These are phyloP conservation scores for Hylaea fasciaria DNA, from an alignment of 2,888 invertebrate genomes.

Conservation along the genomic window DNA sequence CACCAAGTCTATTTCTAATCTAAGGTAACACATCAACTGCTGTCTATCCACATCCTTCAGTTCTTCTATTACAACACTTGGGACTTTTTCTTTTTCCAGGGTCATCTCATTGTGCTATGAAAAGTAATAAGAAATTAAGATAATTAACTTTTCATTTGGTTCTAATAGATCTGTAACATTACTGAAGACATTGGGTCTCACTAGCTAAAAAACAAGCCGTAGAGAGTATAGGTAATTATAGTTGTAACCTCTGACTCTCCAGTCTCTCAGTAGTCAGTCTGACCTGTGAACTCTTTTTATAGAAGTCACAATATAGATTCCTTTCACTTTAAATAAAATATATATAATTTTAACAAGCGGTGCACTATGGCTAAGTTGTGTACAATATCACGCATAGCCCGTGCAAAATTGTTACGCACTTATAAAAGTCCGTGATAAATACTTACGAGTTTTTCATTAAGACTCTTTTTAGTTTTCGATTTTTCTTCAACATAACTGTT, in stretches of 20 bases:
- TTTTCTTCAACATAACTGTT: slow-evolving; percentile 49
- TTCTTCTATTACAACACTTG: slow-evolving; percentile 7
- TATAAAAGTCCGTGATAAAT: background rate
- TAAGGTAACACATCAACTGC: slow-evolving; percentile 64
- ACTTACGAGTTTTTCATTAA: slow-evolving; percentile 32
- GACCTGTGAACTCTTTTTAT: too few species aligned
- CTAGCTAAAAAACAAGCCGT: too few species aligned
- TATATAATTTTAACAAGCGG: too few species aligned
- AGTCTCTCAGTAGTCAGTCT: too few species aligned
- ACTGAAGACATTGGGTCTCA: too few species aligned
- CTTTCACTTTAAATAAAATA: too few species aligned
- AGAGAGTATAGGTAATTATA: too few species aligned
- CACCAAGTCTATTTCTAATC: slow-evolving; percentile 90
- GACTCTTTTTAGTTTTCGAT: slow-evolving; percentile 42
- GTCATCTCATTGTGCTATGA: background rate
- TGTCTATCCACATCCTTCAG: slow-evolving; percentile 36
- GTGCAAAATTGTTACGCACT: too few species aligned
- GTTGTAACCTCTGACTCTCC: too few species aligned
- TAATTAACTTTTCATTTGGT: background rate
- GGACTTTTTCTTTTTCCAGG: slow-evolving; percentile 7
- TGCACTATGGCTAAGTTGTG: too few species aligned
- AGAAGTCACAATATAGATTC: too few species aligned
- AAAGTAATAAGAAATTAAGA: background rate
- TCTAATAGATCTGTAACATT: too few species aligned
- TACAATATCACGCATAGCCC: background rate